Conservation (phyloP, 2,797 vertebrate genomes). For the Rhinatrema bivittatum region DNA sequence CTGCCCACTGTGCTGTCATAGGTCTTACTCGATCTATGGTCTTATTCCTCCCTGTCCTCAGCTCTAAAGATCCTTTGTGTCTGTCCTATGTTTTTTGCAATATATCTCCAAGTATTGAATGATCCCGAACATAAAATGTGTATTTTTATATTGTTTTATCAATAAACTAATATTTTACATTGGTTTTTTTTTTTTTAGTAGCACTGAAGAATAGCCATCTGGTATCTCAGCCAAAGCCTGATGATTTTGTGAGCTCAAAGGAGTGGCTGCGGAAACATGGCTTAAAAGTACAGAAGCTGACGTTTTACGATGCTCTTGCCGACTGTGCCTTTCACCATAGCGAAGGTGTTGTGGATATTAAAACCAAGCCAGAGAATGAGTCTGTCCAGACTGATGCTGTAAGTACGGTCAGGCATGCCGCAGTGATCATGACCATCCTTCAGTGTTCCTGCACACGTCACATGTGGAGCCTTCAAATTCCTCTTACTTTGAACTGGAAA, state of each 20-base stretch:
- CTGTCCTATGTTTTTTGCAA: conserved; percentile 21
- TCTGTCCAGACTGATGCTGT: conserved; percentile 57
- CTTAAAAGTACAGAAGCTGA: conserved; percentile 59
- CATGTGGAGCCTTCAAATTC: too few relatives aligned
- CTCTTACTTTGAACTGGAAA: too few relatives aligned
- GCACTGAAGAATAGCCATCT: conserved; percentile 12
- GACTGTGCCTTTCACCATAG: conserved; percentile 59
- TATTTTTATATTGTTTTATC: too few relatives aligned
- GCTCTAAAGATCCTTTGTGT: too few relatives aligned
- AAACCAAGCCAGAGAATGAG: conserved; percentile 53
- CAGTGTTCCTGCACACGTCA: too few relatives aligned
- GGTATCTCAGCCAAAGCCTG: conserved; percentile 7
- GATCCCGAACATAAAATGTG: too few relatives aligned
- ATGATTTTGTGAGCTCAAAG: conserved; percentile 49
- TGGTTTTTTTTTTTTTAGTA: not conserved
- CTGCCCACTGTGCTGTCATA: too few relatives aligned
- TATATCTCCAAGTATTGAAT: too few relatives aligned
- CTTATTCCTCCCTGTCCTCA: too few relatives aligned
- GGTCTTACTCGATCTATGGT: too few relatives aligned
- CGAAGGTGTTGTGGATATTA: conserved; percentile 59
- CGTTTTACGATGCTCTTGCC: conserved; percentile 47
- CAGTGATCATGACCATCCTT: fast-evolving
- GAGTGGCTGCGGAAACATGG: conserved; percentile 61
- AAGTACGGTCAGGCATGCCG: conserved; percentile 29
- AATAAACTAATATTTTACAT: too few relatives aligned